Conservation (phyloP, 2,113 vertebrate genomes). For the Pogona vitticeps region DNA sequence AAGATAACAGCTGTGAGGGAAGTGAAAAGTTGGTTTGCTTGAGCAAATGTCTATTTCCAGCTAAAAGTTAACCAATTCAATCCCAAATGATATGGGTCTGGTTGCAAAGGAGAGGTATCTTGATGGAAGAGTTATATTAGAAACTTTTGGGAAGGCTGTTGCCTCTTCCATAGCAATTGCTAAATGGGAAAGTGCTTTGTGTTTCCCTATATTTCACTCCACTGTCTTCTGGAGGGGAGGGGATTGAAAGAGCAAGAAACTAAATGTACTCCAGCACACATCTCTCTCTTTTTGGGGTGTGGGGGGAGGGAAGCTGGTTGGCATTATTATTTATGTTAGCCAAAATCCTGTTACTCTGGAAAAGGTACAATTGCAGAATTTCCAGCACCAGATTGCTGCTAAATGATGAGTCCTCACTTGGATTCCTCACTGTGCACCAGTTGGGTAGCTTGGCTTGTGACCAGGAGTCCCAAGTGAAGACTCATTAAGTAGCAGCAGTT, state of each 20-base stretch:
- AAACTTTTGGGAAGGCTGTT: not conserved
- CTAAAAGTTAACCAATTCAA: slow-evolving; percentile 53
- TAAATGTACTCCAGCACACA: not conserved
- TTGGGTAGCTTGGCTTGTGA: no score
- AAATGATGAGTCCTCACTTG: no score
- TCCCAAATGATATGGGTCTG: not conserved
- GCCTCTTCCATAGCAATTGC: not conserved
- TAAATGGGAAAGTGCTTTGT: not conserved
- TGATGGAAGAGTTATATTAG: not conserved
- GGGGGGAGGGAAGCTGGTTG: not conserved
- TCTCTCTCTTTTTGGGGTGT: no score
- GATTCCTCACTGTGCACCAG: no score
- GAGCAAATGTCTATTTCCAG: slow-evolving; percentile 3
- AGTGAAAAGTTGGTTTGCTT: slow-evolving; percentile 38
- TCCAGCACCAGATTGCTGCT: not conserved
- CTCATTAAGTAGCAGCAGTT: no score
- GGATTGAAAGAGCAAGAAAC: not conserved
- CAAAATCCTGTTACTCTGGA: no score
- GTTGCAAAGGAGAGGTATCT: not conserved
- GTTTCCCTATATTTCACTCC: not conserved
- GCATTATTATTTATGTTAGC: not conserved
- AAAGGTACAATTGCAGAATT: not conserved
- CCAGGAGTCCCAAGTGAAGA: no score
- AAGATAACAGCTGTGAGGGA: slow-evolving; percentile 52
- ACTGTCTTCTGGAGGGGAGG: not conserved